Evolutionary conservation across 2,888 invertebrate genomes (phyloP).

Genomic region (Drosophila cracens): DNA sequence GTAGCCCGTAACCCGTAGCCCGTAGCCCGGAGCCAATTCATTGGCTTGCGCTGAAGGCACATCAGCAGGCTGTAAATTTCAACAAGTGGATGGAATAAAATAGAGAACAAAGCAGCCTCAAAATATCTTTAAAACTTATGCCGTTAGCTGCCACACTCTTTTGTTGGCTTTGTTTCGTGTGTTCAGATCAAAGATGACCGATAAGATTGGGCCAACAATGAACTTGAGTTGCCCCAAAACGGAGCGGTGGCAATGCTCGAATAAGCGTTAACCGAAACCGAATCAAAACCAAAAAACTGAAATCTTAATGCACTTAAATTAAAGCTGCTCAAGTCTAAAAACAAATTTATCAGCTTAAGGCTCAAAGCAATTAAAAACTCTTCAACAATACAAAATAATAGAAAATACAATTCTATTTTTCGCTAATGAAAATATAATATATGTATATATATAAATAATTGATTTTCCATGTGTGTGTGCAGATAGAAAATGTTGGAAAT

Average conservation of each 20-base stretch:
- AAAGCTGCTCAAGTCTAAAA: conserved; percentile 2
- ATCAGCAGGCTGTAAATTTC: conserved; percentile 61
- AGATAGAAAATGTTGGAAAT: neutral
- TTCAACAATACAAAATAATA: conserved; percentile 6
- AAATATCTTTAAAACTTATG: conserved; percentile 46
- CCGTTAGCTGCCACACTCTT: conserved; percentile 65
- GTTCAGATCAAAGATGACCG: conserved; percentile 58
- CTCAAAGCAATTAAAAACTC: conserved; percentile 4
- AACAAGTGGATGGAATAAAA: conserved; percentile 53
- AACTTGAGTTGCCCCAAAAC: conserved; percentile 8
- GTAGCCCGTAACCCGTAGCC: neutral
- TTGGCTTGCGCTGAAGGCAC: conserved; percentile 48
- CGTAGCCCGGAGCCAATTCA: conserved; percentile 43
- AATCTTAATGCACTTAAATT: conserved; percentile 8
- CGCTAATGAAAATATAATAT: conserved; percentile 36
- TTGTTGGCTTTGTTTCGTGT: conserved; percentile 41
- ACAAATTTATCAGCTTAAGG: neutral
- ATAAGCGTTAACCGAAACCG: neutral
- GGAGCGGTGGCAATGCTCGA: conserved; percentile 1
- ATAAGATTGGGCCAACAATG: conserved; percentile 47
- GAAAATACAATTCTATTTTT: conserved; percentile 4
- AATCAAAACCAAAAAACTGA: neutral
- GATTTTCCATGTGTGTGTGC: conserved; percentile 48
- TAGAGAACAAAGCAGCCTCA: neutral
- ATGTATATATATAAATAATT: conserved; percentile 37